Conservation (phyloP, 2,113 vertebrate genomes). For the Oryzias celebensis region DNA sequence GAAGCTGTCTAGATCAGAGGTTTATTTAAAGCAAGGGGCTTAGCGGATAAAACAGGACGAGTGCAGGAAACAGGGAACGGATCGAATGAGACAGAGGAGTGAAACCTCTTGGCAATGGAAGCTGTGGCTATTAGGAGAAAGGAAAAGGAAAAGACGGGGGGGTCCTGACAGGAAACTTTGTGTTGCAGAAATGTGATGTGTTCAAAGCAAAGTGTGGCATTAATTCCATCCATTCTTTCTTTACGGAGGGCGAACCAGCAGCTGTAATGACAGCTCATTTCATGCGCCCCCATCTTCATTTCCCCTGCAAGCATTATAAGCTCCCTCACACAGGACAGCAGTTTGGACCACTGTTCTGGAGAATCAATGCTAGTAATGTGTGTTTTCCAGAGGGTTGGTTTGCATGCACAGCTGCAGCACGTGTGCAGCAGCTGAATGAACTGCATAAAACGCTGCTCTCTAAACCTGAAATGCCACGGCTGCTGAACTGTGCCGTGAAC, state of each 20-base stretch:
- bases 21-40: conserved; percentile 14
- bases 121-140: conserved; percentile 12
- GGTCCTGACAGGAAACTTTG: too few species aligned
- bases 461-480: conserved; percentile 16
- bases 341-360: neutral
- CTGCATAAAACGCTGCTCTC: neutral
- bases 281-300: conserved; percentile 37
- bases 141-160: neutral
- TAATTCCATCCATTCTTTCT: conserved; percentile 62
- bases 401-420: neutral
- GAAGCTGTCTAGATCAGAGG: conserved; percentile 28
- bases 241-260: conserved; percentile 50
- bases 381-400: neutral
- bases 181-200: conserved; percentile 37
- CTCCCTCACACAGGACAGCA: conserved; percentile 34
- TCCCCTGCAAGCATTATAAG: conserved; percentile 40
- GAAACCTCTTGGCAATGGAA: conserved; percentile 18
- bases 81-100: conserved; percentile 13
- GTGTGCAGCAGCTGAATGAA: neutral
- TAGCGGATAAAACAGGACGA: conserved; percentile 1
- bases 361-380: neutral
- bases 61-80: conserved; percentile 13
- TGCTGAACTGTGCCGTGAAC: neutral
- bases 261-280: conserved; percentile 67
- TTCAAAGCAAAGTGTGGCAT: conserved; percentile 44